Percentiles rank a stretch among this genome's conserved stretches.
Evolutionary conservation across 2,888 invertebrate species (phyloP).

Genomic region (Harpagoxenus sublaevis): DNA sequence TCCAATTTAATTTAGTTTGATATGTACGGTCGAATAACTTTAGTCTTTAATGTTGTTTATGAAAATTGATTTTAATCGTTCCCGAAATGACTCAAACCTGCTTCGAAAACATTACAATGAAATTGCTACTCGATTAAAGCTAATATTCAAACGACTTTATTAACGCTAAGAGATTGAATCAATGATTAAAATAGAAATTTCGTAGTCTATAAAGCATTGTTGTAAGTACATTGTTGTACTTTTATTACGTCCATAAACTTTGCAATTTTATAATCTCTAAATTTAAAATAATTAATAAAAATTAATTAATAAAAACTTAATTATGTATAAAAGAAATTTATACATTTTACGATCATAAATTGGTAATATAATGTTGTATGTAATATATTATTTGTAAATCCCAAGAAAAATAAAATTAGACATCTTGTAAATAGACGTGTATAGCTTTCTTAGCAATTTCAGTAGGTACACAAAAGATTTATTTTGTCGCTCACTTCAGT

Average conservation of each 20-base stretch:
- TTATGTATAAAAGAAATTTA: neutral
- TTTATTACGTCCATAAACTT: neutral
- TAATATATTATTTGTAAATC: neutral
- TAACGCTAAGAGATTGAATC: neutral
- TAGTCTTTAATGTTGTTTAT: neutral
- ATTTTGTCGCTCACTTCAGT: neutral
- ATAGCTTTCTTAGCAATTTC: neutral
- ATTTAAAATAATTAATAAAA: neutral
- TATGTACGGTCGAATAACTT: no score
- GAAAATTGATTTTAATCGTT: conserved; percentile 14
- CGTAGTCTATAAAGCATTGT: neutral
- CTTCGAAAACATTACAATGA: conserved; percentile 8
- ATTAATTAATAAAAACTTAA: neutral
- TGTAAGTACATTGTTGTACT: neutral
- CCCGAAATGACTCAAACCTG: neutral
- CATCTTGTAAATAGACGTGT: neutral
- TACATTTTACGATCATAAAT: neutral
- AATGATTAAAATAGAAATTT: neutral
- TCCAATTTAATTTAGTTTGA: no score
- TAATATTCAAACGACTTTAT: conserved; percentile 36
- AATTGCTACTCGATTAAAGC: conserved; percentile 44
- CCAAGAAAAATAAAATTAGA: neutral
- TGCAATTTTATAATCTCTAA: neutral
- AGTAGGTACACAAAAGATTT: neutral
- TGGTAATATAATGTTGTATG: neutral